These are phyloP conservation scores for Tuberolachnus salignus DNA, from an alignment of 2,888 invertebrate genomes.

Conservation along the genomic window DNA sequence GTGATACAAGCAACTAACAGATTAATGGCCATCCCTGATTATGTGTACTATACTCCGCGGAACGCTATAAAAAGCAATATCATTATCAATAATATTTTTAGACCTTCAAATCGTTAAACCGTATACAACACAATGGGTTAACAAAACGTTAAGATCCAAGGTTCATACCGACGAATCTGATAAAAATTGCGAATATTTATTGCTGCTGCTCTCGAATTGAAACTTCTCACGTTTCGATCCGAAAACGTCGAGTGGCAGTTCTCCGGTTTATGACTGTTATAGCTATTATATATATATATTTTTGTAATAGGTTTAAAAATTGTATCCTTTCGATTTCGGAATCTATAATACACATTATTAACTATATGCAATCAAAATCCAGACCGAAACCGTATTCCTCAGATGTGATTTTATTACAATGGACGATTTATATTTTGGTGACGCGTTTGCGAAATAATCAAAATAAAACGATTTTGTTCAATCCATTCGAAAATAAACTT, in stretches of 20 bases:
- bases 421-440: constrained; percentile 3
- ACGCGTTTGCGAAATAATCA: too few species aligned
- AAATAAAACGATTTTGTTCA: too few species aligned
- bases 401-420: constrained; percentile 1
- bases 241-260: neutral
- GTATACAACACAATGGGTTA: neutral
- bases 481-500: too few species aligned
- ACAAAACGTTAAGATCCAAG: constrained; percentile 7
- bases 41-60: too few species aligned
- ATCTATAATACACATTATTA: too few species aligned
- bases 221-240: constrained; percentile 17
- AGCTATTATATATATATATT: neutral
- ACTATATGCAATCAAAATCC: neutral
- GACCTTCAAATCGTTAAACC: neutral
- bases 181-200: constrained; percentile 15
- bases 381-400: constrained; percentile 7
- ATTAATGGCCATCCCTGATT: too few species aligned
- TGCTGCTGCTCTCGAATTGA: neutral
- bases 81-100: constrained; percentile 7
- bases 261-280: neutral
- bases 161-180: constrained; percentile 14
- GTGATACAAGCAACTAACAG: too few species aligned
- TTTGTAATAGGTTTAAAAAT: too few species aligned
- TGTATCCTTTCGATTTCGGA: too few species aligned
- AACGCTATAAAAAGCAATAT: too few species aligned